Percentiles rank a stretch among this genome's conserved stretches.
Conservation (phyloP, 2,888 invertebrate species). For the Pachydiplax longipennis region DNA sequence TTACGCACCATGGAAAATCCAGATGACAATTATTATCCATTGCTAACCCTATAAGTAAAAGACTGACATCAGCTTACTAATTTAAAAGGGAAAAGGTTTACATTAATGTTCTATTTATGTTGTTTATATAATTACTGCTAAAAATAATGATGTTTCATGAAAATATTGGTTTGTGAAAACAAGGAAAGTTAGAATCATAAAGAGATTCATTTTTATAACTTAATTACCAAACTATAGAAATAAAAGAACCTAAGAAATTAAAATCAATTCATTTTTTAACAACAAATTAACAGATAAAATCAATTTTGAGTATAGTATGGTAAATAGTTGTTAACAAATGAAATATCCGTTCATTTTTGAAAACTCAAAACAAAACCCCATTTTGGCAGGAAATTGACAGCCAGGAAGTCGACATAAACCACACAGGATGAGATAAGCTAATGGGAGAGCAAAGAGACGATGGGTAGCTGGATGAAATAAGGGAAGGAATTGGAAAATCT, state of each 20-base stretch:
- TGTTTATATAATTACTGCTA: too few relatives aligned
- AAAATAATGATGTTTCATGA: too few relatives aligned
- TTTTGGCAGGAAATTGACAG: background rate
- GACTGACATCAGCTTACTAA: background rate
- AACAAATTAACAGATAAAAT: background rate
- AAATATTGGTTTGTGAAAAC: too few relatives aligned
- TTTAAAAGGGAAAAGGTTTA: background rate
- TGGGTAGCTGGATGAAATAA: background rate
- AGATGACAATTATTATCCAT: background rate
- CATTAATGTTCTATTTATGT: too few relatives aligned
- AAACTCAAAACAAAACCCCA: background rate
- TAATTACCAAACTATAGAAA: background rate
- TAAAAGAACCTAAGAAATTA: background rate
- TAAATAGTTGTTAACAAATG: background rate
- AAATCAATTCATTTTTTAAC: background rate
- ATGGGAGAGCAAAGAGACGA: background rate
- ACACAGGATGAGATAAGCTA: slow-evolving; percentile 31
- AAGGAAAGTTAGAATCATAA: background rate
- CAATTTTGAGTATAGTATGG: background rate
- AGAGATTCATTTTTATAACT: background rate
- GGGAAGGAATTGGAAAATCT: background rate
- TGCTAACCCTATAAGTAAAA: background rate
- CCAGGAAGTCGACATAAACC: slow-evolving; percentile 15
- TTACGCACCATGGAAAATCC: background rate
- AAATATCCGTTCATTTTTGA: background rate